Evolutionary conservation across 2,888 invertebrate species (phyloP).

Genomic region (Heteropelma amictum): DNA sequence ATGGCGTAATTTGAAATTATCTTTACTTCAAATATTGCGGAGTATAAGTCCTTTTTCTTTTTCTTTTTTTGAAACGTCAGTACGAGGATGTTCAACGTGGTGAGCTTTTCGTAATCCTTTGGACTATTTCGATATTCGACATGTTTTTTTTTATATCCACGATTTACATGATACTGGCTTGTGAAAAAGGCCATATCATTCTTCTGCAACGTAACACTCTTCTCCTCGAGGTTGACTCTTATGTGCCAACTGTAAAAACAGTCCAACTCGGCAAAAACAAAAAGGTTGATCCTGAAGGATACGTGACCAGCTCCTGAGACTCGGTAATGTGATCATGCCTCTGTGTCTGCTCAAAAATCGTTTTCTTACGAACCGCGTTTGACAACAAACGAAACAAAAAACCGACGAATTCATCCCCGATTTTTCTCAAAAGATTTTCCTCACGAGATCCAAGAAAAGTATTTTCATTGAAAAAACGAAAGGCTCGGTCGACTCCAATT

Average conservation of each 20-base stretch:
- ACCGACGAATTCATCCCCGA: too few species aligned
- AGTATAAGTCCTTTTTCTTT: slow-evolving; percentile 1
- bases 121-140: too few species aligned
- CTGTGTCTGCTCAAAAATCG: slow-evolving; percentile 27
- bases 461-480: too few species aligned
- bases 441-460: background rate
- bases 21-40: background rate
- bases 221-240: background rate
- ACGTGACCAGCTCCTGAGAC: background rate
- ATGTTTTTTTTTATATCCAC: too few species aligned
- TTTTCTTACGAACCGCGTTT: slow-evolving; percentile 8
- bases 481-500: too few species aligned
- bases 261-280: slow-evolving; percentile 13
- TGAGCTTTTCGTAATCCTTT: too few species aligned
- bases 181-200: too few species aligned
- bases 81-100: too few species aligned
- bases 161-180: too few species aligned
- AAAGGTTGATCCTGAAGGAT: slow-evolving; percentile 18
- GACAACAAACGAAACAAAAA: background rate
- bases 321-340: slow-evolving; percentile 36
- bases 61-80: slow-evolving; percentile 47
- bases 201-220: slow-evolving; percentile 47
- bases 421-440: too few species aligned
- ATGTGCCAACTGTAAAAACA: background rate
- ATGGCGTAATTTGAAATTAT: background rate